Conservation (phyloP, 2,888 invertebrate species). For the Idaea straminata region DNA sequence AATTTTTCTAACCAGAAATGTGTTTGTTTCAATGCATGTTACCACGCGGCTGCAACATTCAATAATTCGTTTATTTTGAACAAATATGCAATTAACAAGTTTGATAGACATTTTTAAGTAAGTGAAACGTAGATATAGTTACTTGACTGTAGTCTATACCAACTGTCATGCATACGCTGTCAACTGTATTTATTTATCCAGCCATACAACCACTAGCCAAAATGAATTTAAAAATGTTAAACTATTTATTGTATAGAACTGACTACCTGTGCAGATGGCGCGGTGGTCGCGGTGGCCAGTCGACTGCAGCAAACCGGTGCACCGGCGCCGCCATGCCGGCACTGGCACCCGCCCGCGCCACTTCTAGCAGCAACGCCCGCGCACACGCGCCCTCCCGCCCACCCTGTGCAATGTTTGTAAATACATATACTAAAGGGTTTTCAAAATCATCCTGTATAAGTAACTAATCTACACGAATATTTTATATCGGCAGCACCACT, state of each 20-base stretch:
- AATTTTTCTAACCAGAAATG: too few species aligned
- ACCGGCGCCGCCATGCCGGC: conserved; percentile 85
- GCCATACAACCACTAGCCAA: not conserved
- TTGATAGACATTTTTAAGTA: too few species aligned
- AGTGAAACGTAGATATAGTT: too few species aligned
- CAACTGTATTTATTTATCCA: too few species aligned
- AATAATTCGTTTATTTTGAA: too few species aligned
- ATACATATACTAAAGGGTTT: not conserved
- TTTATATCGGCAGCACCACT: not conserved
- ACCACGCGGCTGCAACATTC: too few species aligned
- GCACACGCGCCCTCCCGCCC: conserved; percentile 61
- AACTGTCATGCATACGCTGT: too few species aligned
- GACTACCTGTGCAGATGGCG: conserved; percentile 66
- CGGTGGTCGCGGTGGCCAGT: conserved; percentile 63
- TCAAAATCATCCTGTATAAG: too few species aligned
- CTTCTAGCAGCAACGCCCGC: conserved; percentile 40
- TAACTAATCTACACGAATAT: not conserved
- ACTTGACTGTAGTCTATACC: too few species aligned
- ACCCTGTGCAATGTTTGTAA: conserved; percentile 24
- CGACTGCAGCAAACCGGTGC: conserved; percentile 84
- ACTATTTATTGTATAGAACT: conserved; percentile 6
- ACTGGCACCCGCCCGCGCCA: conserved; percentile 71
- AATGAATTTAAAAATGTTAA: not conserved
- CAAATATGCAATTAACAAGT: too few species aligned
- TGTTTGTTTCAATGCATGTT: too few species aligned